Evolutionary conservation across 2,888 invertebrate species (phyloP).

Genomic region (Anagyrus pseudococci): DNA sequence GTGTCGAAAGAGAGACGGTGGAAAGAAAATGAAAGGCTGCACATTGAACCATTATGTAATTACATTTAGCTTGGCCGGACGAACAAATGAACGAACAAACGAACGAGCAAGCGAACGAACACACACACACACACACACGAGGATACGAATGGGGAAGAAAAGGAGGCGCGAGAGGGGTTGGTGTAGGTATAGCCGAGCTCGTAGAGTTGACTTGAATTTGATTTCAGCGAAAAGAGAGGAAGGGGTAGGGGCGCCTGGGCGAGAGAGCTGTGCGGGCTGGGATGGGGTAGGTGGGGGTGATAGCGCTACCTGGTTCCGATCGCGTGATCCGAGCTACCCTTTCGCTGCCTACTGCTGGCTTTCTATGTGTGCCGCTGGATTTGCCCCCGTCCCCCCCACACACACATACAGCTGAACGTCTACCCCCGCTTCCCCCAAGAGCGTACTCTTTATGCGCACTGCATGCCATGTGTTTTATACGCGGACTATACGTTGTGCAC

Average conservation of each 20-base stretch:
- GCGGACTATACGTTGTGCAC: neutral
- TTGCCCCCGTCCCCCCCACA: slow-evolving; percentile 31
- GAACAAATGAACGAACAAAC: too few species aligned
- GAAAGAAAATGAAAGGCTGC: slow-evolving; percentile 42
- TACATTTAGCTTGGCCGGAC: too few species aligned
- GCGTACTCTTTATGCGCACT: slow-evolving; percentile 23
- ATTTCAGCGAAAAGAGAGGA: slow-evolving; percentile 59
- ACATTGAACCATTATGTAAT: slow-evolving; percentile 58
- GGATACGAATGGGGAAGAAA: slow-evolving; percentile 38
- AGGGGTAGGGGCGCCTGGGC: too few species aligned
- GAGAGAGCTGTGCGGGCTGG: too few species aligned
- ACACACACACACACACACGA: slow-evolving; percentile 41
- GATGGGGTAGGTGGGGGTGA: too few species aligned
- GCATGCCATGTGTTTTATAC: slow-evolving; percentile 20
- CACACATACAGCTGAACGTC: neutral
- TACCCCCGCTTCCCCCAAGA: neutral
- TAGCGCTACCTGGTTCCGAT: slow-evolving; percentile 48
- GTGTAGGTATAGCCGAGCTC: slow-evolving; percentile 17
- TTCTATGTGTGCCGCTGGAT: slow-evolving; percentile 31
- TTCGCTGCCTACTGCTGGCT: slow-evolving; percentile 45
- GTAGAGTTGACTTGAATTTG: slow-evolving; percentile 51
- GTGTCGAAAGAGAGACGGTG: slow-evolving; percentile 17
- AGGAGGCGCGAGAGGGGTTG: slow-evolving; percentile 23
- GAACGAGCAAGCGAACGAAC: too few species aligned
- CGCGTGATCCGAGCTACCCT: slow-evolving; percentile 55